Evolutionary conservation across 2,888 invertebrate species (phyloP).

Genomic region (Tyria jacobaeae): DNA sequence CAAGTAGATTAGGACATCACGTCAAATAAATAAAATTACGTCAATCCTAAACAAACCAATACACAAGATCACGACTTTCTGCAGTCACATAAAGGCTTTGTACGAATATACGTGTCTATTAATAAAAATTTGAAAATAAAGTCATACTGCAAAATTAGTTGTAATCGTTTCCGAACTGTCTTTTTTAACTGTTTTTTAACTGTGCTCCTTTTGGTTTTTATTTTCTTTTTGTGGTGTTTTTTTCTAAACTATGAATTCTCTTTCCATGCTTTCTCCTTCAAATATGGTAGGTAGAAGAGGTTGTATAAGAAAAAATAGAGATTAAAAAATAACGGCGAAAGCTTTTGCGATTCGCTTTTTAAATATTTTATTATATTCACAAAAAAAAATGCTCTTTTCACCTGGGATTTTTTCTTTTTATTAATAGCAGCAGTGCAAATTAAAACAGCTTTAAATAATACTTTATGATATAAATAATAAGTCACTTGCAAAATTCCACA

Average conservation of each 20-base stretch:
- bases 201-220: constrained; percentile 43
- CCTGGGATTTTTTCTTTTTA: constrained; percentile 37
- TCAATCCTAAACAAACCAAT: constrained; percentile 40
- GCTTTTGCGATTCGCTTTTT: constrained; percentile 43
- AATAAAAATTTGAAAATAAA: constrained; percentile 11
- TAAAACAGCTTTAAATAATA: constrained; percentile 24
- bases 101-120: constrained; percentile 26
- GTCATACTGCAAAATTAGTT: constrained; percentile 18
- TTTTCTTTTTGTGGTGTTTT: constrained; percentile 55
- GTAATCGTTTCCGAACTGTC: constrained; percentile 47
- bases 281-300: constrained; percentile 86
- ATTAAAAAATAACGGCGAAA: constrained; percentile 31
- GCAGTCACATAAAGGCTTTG: constrained; percentile 24
- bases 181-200: too few species aligned
- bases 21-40: constrained; percentile 43
- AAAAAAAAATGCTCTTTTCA: constrained; percentile 40
- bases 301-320: constrained; percentile 82
- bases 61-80: constrained; percentile 34
- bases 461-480: constrained; percentile 22
- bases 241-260: constrained; percentile 82
- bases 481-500: constrained; percentile 39
- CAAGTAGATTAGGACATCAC: constrained; percentile 37
- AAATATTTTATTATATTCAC: constrained; percentile 21
- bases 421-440: constrained; percentile 37
- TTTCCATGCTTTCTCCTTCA: constrained; percentile 86